Evolutionary conservation across 1,140 invertebrate genomes (phyloP).

Genomic region (Cydia splendana): DNA sequence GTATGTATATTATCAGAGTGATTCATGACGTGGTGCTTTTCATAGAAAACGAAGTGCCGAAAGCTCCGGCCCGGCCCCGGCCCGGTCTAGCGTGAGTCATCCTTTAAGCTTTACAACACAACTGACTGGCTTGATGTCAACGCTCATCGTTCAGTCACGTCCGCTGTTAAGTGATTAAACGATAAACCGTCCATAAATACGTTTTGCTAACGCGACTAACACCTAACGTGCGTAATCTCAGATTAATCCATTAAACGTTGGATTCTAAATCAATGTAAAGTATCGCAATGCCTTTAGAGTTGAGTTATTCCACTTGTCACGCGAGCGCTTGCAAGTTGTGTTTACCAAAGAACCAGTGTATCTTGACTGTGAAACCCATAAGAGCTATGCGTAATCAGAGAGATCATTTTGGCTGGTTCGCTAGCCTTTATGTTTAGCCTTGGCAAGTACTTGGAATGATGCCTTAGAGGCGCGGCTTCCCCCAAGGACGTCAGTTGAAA

Average conservation of each 20-base stretch:
- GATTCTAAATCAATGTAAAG: slow-evolving; percentile 1
- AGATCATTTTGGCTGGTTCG: no score
- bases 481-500: not conserved
- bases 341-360: not conserved
- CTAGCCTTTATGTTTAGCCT: not conserved
- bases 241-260: slow-evolving; percentile 8
- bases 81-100: no score
- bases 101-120: not conserved
- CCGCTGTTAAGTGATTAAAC: slow-evolving; percentile 6
- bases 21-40: no score
- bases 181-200: slow-evolving; percentile 13
- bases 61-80: no score
- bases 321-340: not conserved
- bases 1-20: no score
- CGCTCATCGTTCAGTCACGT: not conserved
- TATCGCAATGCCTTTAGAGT: not conserved
- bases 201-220: not conserved
- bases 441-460: not conserved
- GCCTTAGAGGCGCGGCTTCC: not conserved
- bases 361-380: not conserved
- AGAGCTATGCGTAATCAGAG: no score
- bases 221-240: not conserved
- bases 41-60: no score
- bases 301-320: not conserved
- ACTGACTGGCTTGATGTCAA: not conserved